Percentiles rank a stretch among this genome's conserved stretches.
Evolutionary conservation across 2,797 vertebrate species (phyloP).

Genomic region (Pangasius djambal): DNA sequence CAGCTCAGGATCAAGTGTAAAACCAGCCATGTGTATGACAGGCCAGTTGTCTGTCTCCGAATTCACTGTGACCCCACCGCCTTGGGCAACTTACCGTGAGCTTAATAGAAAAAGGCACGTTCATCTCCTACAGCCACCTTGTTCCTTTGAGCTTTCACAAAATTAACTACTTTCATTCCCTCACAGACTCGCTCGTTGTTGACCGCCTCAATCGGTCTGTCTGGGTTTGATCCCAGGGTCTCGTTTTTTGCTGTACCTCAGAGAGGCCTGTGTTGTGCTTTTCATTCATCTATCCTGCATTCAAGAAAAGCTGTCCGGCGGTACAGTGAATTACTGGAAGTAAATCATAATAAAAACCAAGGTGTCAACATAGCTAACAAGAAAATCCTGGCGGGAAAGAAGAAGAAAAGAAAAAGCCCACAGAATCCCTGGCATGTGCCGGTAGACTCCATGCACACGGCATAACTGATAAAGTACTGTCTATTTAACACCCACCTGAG

Average conservation of each 20-base stretch:
- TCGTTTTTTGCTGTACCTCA: constrained; percentile 56
- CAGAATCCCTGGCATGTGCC: background rate
- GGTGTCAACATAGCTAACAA: too few species aligned
- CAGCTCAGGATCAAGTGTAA: constrained; percentile 22
- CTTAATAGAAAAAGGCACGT: constrained; percentile 71
- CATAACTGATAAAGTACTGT: background rate
- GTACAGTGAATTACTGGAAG: background rate
- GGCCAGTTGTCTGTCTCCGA: constrained; percentile 44
- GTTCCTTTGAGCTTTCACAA: constrained; percentile 40
- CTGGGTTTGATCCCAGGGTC: constrained; percentile 41
- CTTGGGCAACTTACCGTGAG: constrained; percentile 69
- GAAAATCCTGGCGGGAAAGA: background rate
- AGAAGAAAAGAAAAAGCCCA: background rate
- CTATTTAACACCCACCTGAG: background rate
- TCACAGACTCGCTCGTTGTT: constrained; percentile 37
- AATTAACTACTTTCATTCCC: constrained; percentile 48
- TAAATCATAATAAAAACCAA: background rate
- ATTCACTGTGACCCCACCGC: constrained; percentile 74
- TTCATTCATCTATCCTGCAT: background rate
- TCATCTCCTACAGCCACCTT: constrained; percentile 63
- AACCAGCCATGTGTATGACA: constrained; percentile 41
- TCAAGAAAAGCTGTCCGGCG: background rate
- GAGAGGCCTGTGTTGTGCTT: background rate
- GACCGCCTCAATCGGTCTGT: constrained; percentile 19
- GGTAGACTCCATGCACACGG: background rate